Conservation (phyloP, 2,888 invertebrate genomes). For the Microchrysa polita region DNA sequence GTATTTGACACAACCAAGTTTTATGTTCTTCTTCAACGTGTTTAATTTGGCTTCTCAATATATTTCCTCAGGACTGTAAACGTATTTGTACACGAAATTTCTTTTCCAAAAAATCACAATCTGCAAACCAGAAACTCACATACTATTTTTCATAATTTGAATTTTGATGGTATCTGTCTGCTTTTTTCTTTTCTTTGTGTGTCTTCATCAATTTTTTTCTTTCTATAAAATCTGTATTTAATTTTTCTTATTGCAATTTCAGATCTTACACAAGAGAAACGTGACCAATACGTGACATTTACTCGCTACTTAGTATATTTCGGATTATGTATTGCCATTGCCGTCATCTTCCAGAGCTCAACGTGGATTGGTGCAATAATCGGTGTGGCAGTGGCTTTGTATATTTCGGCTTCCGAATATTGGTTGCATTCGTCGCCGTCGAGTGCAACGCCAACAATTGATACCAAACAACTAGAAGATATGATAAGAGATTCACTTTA, state of each 20-base stretch:
- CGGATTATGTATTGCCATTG: constrained; percentile 85
- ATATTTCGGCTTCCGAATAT: constrained; percentile 88
- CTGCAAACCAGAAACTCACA: too few relatives aligned
- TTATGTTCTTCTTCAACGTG: too few relatives aligned
- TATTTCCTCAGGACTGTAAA: too few relatives aligned
- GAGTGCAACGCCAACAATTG: constrained; percentile 58
- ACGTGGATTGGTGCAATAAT: constrained; percentile 79
- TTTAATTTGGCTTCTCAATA: too few relatives aligned
- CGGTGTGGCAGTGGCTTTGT: constrained; percentile 81
- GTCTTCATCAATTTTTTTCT: not conserved
- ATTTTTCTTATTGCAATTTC: constrained; percentile 21
- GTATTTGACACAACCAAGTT: constrained; percentile 60
- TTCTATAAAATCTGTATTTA: constrained; percentile 27
- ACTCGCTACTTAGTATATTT: constrained; percentile 85
- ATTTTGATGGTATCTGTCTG: too few relatives aligned
- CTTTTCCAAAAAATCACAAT: too few relatives aligned
- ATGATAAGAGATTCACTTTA: constrained; percentile 62
- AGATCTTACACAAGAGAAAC: constrained; percentile 66
- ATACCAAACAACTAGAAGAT: constrained; percentile 63
- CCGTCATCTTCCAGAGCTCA: constrained; percentile 85
- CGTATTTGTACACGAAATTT: too few relatives aligned
- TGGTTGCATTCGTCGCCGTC: constrained; percentile 65
- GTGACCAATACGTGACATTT: constrained; percentile 69
- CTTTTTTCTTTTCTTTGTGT: not conserved
- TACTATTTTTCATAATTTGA: too few relatives aligned